Evolutionary conservation across 2,888 invertebrate genomes (phyloP), one percentile per base, ranked within the genome.

Genomic region (Pseudococcus viburni): DNA sequence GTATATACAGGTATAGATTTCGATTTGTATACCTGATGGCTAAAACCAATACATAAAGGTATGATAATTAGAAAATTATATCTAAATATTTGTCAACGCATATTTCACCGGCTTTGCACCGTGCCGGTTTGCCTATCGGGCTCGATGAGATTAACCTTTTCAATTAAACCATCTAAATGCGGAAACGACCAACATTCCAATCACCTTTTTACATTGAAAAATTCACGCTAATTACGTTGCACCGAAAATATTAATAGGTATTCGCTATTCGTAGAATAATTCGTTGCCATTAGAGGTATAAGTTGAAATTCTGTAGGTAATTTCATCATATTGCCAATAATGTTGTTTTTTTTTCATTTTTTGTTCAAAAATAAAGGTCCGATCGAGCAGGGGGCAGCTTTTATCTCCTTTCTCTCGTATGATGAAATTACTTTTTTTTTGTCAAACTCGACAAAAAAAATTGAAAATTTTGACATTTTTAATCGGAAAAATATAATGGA

Each of bases 31-130:
- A 59, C 59, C 59, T 33, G 19, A n/a, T 59, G 11, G 6, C 12
- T 46, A 64, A 73, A 73, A 22, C 33, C 5, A n/a, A 11, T 73
- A 64, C 26, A 42, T 11, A 33, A 17, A 42, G 80, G 42, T 39
- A 80, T 80, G 80, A 80, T 80, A 80, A 80, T 80, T 80, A 42
- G 80, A n/a, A 42, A 80, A 80, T 42, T 42, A 73, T 33, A 33
- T 33, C 26, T 26, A 68, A 68, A 68, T 73, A 73, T 73, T 73
- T 39, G 73, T 73, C 73, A 73, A 73, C 59, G 7, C n/a, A 5
- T 7, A 4, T 59, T 19, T 59, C 59, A 59, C 59, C 59, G 19
- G 5, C n/a, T 33, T 33, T 33, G 19, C 19, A n/a, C 59, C 59
- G 15, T 22, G 73, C 15, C 6, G 19, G 33, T 17, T 73, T 15